Conservation (phyloP, 1,140 invertebrate species). For the Microplitis mediator region DNA sequence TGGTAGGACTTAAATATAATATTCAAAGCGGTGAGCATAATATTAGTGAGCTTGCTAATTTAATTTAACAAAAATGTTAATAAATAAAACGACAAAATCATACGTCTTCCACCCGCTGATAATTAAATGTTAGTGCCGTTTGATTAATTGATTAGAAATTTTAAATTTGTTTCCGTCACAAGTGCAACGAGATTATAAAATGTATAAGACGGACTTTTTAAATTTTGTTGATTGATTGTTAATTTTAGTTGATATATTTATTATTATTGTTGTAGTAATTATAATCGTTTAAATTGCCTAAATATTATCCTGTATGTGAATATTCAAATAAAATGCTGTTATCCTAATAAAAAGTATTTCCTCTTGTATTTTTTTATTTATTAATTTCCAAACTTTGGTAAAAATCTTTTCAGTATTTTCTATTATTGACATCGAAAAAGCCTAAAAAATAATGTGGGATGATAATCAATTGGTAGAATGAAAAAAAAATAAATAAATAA, state of each 20-base stretch:
- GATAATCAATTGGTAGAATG: too few species aligned
- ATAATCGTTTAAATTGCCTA: slow-evolving; percentile 36
- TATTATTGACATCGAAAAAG: too few species aligned
- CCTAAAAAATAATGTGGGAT: too few species aligned
- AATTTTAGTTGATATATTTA: background rate
- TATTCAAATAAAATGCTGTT: slow-evolving; percentile 62
- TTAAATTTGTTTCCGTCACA: background rate
- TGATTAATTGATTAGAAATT: background rate
- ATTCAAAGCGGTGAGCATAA: too few species aligned
- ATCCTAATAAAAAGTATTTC: slow-evolving; percentile 28
- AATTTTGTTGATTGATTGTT: background rate
- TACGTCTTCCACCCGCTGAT: slow-evolving; percentile 50
- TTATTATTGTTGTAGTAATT: slow-evolving; percentile 38
- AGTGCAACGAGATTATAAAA: background rate
- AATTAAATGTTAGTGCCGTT: slow-evolving; percentile 32
- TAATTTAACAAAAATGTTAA: background rate
- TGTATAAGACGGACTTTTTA: background rate
- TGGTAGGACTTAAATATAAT: too few species aligned
- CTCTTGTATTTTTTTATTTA: background rate
- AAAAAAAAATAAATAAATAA: too few species aligned
- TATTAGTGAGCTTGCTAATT: background rate
- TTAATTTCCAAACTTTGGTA: too few species aligned
- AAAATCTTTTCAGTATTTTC: too few species aligned
- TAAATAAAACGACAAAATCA: slow-evolving; percentile 49
- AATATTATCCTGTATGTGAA: slow-evolving; percentile 59